phyloP scores from a whole-genome alignment of 64 coral and sea anemone genomes.

The Anthopleura sola region DNA sequence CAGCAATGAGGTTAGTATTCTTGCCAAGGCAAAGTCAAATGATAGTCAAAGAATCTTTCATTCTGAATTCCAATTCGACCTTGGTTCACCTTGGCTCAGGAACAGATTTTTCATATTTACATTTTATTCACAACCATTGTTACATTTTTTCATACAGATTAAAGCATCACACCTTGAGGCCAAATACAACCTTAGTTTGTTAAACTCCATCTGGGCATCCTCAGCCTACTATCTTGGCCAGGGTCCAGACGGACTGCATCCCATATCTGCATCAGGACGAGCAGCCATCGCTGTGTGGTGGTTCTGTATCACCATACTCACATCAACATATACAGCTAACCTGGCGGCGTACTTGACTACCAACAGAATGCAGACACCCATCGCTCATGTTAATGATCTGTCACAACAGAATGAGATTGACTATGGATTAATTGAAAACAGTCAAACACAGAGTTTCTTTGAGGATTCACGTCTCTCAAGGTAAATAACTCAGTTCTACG shows the following conservation, averaged over 20 bases:
- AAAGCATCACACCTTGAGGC: constrained; percentile 1
- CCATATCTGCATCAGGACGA: constrained; percentile 44
- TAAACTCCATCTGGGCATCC: constrained; percentile 48
- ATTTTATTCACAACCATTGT: no score
- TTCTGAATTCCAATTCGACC: no score
- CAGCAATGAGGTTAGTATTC: background rate
- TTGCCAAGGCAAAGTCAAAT: no score
- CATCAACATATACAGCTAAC: constrained; percentile 48
- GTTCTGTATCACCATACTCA: constrained; percentile 47
- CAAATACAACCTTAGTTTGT: constrained; percentile 27
- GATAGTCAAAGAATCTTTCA: no score
- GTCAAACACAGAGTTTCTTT: constrained; percentile 48
- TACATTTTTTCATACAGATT: constrained; percentile 1
- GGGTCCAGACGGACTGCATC: constrained; percentile 39
- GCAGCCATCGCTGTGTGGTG: constrained; percentile 49
- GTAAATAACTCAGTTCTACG: background rate
- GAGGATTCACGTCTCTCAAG: constrained; percentile 10
- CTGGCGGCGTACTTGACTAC: constrained; percentile 44
- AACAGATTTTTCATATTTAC: no score
- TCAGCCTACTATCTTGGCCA: constrained; percentile 58
- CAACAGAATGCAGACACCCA: constrained; percentile 38
- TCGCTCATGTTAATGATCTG: constrained; percentile 18
- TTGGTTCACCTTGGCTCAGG: no score
- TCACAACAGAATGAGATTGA: constrained; percentile 22
- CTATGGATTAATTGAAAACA: constrained; percentile 36